Percentiles rank a stretch among this genome's conserved stretches.
Conservation (phyloP, 2,888 invertebrate species). For the Lomographa bimaculata region DNA sequence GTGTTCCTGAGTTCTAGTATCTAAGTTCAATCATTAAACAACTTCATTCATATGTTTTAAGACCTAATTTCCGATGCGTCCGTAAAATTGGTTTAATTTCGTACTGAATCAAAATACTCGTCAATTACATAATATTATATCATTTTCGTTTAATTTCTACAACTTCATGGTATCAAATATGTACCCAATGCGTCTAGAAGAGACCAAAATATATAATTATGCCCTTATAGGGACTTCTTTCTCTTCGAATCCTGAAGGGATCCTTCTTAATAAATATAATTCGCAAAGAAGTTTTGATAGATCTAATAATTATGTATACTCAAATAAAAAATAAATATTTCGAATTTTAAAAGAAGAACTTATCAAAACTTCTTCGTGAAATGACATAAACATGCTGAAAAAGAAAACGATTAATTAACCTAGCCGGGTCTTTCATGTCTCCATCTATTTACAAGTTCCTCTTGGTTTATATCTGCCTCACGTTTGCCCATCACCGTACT, state of each 20-base stretch:
- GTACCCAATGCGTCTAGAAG: slow-evolving; percentile 1
- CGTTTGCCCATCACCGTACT: slow-evolving; percentile 44
- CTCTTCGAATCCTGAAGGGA: slow-evolving; percentile 20
- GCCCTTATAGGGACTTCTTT: not conserved
- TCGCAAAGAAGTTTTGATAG: slow-evolving; percentile 13
- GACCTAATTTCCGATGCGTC: too few species aligned
- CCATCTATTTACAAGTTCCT: slow-evolving; percentile 15
- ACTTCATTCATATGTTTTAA: too few species aligned
- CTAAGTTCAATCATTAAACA: too few species aligned
- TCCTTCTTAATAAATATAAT: slow-evolving; percentile 9
- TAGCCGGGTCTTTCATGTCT: slow-evolving; percentile 20
- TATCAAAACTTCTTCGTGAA: slow-evolving; percentile 11
- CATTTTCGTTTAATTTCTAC: not conserved
- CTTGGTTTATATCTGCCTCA: slow-evolving; percentile 1
- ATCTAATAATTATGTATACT: too few species aligned
- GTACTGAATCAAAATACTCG: not conserved
- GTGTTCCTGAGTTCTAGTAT: too few species aligned
- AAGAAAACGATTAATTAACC: slow-evolving; percentile 37
- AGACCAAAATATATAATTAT: slow-evolving; percentile 1
- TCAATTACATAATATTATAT: slow-evolving; percentile 6
- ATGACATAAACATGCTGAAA: slow-evolving; percentile 36
- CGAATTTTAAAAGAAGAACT: too few species aligned
- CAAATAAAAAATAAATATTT: too few species aligned
- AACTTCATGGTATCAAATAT: not conserved
- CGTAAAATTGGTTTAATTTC: slow-evolving; percentile 24